Conservation (phyloP, 2,888 invertebrate genomes). For the Myopa tessellatipennis region DNA sequence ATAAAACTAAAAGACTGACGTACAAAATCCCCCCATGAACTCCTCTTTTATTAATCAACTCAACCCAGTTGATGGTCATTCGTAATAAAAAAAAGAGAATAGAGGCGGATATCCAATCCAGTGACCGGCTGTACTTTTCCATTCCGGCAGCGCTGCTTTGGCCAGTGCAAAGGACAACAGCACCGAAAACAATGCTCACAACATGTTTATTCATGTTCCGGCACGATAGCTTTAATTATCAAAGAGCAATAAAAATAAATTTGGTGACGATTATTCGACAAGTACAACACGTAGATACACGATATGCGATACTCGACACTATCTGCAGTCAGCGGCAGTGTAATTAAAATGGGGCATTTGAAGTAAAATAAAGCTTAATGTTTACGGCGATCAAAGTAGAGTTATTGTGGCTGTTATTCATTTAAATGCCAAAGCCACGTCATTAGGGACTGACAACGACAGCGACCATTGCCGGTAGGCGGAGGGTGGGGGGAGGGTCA, state of each 20-base stretch:
- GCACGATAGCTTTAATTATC: constrained; percentile 19
- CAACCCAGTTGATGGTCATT: too few relatives aligned
- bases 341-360: not conserved
- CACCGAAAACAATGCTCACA: constrained; percentile 8
- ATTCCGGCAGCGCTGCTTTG: not conserved
- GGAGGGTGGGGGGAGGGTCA: too few relatives aligned
- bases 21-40: too few relatives aligned
- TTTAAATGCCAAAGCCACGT: constrained; percentile 1
- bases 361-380: not conserved
- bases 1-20: not conserved
- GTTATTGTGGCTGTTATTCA: not conserved
- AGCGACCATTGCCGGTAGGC: too few relatives aligned
- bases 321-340: not conserved
- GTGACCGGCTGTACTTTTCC: not conserved
- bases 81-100: too few relatives aligned
- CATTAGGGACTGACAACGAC: not conserved
- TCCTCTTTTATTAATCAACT: too few relatives aligned
- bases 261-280: constrained; percentile 18
- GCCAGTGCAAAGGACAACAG: not conserved
- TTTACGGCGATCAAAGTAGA: not conserved
- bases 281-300: not conserved
- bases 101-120: not conserved
- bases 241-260: constrained; percentile 27
- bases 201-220: constrained; percentile 21
- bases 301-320: not conserved